A percentile compares a stretch with the other conserved stretches of the same genome.
Evolutionary conservation across 2,113 vertebrate species (phyloP).

Genomic region (Connochaetes taurinus): DNA sequence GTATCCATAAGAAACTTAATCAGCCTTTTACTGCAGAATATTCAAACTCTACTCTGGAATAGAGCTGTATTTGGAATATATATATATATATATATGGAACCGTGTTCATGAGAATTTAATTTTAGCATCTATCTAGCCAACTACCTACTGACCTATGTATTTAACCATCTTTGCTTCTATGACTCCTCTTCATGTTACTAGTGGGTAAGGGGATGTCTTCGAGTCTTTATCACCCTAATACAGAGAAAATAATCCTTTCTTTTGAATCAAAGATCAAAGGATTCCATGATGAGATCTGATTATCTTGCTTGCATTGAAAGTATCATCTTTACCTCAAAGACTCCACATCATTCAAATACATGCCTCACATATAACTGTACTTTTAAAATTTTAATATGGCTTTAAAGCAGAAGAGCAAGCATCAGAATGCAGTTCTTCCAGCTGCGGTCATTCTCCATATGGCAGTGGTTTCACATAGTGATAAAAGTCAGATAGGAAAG

Average conservation of each 20-base stretch:
- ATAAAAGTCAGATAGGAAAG: not conserved
- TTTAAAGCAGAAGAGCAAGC: not conserved
- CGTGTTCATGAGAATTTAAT: not conserved
- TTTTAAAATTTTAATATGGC: constrained; percentile 2
- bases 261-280: not conserved
- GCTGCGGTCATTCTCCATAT: not conserved
- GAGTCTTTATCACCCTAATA: not conserved
- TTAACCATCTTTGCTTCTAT: not conserved
- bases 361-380: not conserved
- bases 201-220: not conserved
- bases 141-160: not conserved
- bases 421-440: not conserved
- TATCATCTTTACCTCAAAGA: not conserved
- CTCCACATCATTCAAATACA: constrained; percentile 8
- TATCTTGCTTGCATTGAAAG: not conserved
- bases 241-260: not conserved
- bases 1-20: not conserved
- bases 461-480: not conserved
- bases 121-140: not conserved
- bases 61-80: not conserved
- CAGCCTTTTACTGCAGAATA: not conserved
- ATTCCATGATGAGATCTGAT: not conserved
- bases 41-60: not conserved
- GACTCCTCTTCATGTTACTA: not conserved
- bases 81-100: not conserved